Base-by-base conservation (phyloP, 2,888 invertebrate species). In the Lithophane socia region DNA sequence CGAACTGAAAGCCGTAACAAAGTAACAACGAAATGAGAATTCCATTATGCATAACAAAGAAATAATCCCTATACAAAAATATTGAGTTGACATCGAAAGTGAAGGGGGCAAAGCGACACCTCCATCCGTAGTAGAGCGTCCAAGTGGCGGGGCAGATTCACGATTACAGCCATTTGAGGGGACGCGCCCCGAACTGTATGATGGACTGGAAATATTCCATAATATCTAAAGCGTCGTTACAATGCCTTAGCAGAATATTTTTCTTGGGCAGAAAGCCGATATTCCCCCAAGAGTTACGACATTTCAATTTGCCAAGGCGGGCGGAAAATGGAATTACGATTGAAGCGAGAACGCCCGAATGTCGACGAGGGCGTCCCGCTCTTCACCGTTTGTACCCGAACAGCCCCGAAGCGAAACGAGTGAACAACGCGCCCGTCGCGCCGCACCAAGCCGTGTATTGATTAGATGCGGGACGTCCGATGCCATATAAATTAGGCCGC, bases 221-320 rank as follows among this genome's bases (percentile, higher is more conserved):
- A 95, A 96, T 95, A 96, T 94, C 95, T 93, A 91, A 91, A 94
- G 93, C 94, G 93, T 93, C 94, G 94, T 95, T 94, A 96, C 96
- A 96, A 96, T 95, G 95, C 94, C 95, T 94, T 95, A 94, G 94
- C 90, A 93, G 96, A 96, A 95, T 95, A 96, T 96, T 96, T 96
- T 97, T 96, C 96, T 96, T 95, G 94, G 94, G 94, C 94, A 95
- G 95, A 96, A 96, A 96, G 96, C 96, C 96, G 96, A 96, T 96
- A 97, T 97, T 96, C 97, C 97, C 97, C 95, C 93, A 96, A 96
- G 97, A 97, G 96, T 96, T 96, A 97, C 97, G 96, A 96, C 97
- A 96, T 97, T 97, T 97, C 97, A 97, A 97, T 97, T 97, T 97
- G 97, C 97, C 96, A 97, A 96, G 96, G 97, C 97, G 96, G 96